Evolutionary conservation across 1,140 invertebrate species (phyloP).

Genomic region (Drosophila jambulina): DNA sequence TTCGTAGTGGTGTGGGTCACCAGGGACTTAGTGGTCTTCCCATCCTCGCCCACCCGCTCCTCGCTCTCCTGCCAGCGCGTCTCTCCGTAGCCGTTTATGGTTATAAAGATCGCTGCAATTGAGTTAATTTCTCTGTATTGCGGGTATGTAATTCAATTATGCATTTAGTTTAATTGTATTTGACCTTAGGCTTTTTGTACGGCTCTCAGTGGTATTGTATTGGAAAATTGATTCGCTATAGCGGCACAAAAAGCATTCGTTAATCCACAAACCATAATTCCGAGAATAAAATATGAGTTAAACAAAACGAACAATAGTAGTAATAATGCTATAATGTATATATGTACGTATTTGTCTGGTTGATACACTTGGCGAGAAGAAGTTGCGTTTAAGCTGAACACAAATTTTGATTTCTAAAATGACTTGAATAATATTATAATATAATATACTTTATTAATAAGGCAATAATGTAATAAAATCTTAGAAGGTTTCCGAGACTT

Average conservation of each 20-base stretch:
- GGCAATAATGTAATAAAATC: neutral
- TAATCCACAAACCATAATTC: constrained; percentile 29
- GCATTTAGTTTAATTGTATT: constrained; percentile 56
- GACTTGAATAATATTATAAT: neutral
- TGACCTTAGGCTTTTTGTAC: constrained; percentile 39
- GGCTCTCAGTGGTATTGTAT: constrained; percentile 12
- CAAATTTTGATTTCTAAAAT: neutral
- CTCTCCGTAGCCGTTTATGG: constrained; percentile 87
- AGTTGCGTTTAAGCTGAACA: neutral
- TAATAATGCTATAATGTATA: constrained; percentile 10
- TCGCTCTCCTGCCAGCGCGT: constrained; percentile 87
- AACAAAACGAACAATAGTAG: constrained; percentile 5
- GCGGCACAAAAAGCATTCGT: constrained; percentile 4
- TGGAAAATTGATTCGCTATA: constrained; percentile 9
- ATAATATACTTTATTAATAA: neutral
- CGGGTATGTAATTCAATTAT: constrained; percentile 54
- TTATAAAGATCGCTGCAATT: constrained; percentile 86
- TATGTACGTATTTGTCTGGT: neutral
- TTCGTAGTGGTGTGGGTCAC: constrained; percentile 70
- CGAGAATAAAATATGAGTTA: constrained; percentile 7
- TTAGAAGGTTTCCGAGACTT: neutral
- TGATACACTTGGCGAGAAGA: neutral
- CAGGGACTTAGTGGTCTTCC: constrained; percentile 60
- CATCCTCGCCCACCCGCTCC: constrained; percentile 86
- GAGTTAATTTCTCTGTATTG: constrained; percentile 59